Evolutionary conservation across 2,113 vertebrate species (phyloP).

Genomic region (Caranx ignobilis): DNA sequence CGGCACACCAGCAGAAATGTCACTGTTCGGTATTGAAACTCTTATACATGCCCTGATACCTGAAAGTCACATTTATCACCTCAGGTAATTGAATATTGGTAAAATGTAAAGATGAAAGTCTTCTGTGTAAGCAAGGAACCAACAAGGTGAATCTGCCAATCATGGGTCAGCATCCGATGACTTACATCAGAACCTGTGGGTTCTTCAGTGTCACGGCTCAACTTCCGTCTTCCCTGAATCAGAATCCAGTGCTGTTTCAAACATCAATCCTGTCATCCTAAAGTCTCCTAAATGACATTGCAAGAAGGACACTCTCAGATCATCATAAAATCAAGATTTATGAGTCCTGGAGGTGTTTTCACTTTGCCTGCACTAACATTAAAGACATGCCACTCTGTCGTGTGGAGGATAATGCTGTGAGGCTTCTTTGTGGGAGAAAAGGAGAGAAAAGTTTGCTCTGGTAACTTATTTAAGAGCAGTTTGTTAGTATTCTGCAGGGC

Average conservation of each 20-base stretch:
- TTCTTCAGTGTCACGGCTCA: not conserved
- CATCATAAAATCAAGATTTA: conserved; percentile 17
- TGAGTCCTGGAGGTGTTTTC: conserved; percentile 15
- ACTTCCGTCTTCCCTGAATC: not conserved
- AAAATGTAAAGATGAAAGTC: not conserved
- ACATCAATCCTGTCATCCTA: not conserved
- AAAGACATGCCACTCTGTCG: not conserved
- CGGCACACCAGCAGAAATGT: conserved; percentile 21
- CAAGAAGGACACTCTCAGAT: conserved; percentile 25
- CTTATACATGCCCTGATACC: not conserved
- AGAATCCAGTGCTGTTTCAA: not conserved
- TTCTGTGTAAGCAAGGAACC: no score
- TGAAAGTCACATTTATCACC: conserved; percentile 26
- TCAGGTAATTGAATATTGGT: conserved; percentile 26
- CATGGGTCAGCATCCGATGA: not conserved
- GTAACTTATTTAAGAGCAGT: conserved; percentile 46
- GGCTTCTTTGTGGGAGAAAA: conserved; percentile 2
- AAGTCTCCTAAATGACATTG: conserved; percentile 21
- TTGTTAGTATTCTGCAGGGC: conserved; percentile 50
- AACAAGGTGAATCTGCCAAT: not conserved
- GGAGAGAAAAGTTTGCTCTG: conserved; percentile 41
- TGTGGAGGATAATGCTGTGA: not conserved
- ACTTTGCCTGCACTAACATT: not conserved
- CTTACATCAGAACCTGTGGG: not conserved
- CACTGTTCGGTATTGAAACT: conserved; percentile 44